phyloP scores from a whole-genome alignment of 2,888 invertebrate species.

The Dynastes grantii region DNA sequence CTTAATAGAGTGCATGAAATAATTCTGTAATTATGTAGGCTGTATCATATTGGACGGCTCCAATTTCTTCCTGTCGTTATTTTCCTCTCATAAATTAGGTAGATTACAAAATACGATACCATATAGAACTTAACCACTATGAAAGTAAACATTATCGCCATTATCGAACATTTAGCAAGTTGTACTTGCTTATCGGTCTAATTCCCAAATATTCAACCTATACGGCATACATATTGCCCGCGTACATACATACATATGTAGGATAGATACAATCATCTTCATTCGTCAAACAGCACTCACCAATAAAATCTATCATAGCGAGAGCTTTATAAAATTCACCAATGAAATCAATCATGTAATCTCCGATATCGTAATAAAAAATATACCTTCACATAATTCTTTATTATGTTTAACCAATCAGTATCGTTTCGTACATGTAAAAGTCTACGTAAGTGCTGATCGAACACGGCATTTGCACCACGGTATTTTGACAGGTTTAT shows the following conservation, averaged over 20 bases:
- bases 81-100: too few species aligned
- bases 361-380: constrained; percentile 12
- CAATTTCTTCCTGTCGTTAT: too few species aligned
- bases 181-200: background rate
- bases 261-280: background rate
- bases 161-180: constrained; percentile 6
- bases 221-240: background rate
- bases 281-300: constrained; percentile 16
- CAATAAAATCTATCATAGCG: constrained; percentile 15
- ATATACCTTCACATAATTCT: constrained; percentile 22
- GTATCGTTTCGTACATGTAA: constrained; percentile 20
- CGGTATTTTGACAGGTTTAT: constrained; percentile 52
- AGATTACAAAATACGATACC: background rate
- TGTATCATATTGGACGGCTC: too few species aligned
- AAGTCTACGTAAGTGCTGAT: constrained; percentile 49
- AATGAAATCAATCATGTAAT: constrained; percentile 32
- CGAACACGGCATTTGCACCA: constrained; percentile 49
- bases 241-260: background rate
- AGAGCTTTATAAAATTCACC: constrained; percentile 17
- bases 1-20: too few species aligned
- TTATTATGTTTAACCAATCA: constrained; percentile 27
- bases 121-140: background rate
- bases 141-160: background rate
- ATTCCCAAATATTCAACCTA: constrained; percentile 6
- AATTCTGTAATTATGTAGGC: too few species aligned